These are phyloP conservation scores for Diplosoma virens DNA, from an alignment of 23 tunicate species.

Conservation along the genomic window DNA sequence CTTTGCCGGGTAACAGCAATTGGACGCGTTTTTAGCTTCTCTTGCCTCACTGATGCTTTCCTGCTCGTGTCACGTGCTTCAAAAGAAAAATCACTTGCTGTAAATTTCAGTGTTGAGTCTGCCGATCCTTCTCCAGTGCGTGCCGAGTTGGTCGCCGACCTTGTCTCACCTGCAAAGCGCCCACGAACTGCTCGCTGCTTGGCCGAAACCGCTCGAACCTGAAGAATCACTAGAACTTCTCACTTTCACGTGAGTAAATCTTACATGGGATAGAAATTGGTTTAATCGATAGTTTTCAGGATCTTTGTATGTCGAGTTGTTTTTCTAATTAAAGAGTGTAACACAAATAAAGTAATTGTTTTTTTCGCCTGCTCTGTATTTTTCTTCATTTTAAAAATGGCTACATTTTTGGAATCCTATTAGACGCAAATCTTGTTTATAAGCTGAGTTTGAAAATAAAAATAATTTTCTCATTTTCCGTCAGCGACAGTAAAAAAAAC, in stretches of 20 bases:
- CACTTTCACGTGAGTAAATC: conserved; percentile 20
- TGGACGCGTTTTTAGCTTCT: no score
- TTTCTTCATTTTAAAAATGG: no score
- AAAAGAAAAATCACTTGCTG: background rate
- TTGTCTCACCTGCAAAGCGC: conserved; percentile 34
- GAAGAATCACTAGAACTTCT: conserved; percentile 73
- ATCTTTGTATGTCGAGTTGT: no score
- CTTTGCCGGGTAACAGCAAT: no score
- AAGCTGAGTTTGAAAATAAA: no score
- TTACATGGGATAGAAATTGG: background rate
- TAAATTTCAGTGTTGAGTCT: conserved; percentile 37
- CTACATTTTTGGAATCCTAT: no score
- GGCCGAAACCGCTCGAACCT: conserved; percentile 53
- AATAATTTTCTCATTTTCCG: background rate
- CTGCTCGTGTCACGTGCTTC: background rate
- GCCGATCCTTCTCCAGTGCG: conserved; percentile 59
- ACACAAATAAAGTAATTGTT: background rate
- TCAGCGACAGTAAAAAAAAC: background rate
- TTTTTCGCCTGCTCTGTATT: background rate
- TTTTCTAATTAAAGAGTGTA: background rate
- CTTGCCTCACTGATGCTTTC: no score
- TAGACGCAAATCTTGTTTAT: no score
- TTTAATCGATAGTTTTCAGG: no score
- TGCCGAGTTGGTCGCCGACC: conserved; percentile 69
- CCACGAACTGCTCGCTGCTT: conserved; percentile 41